phyloP scores from a whole-genome alignment of 1,140 invertebrate genomes.

The Drosophila ficusphila region DNA sequence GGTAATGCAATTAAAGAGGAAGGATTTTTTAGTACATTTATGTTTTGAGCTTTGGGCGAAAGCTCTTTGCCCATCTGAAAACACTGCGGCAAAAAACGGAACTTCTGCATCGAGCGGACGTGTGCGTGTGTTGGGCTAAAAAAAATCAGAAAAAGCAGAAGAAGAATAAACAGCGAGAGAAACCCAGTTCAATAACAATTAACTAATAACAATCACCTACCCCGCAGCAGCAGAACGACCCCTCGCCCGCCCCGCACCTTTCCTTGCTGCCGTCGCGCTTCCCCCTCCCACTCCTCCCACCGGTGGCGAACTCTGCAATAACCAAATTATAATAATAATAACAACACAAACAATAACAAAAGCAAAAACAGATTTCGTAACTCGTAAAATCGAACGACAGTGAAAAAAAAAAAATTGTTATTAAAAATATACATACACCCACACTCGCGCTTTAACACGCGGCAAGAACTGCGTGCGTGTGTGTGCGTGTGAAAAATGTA shows the following conservation, averaged over 20 bases:
- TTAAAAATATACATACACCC: slow-evolving; percentile 14
- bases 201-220: not conserved
- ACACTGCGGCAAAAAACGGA: slow-evolving; percentile 2
- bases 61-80: not conserved
- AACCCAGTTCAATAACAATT: not conserved
- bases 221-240: not conserved
- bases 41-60: not conserved
- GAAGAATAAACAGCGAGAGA: not conserved
- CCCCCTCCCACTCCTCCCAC: not conserved
- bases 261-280: not conserved
- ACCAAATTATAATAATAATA: not conserved
- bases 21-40: no score
- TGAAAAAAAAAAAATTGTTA: slow-evolving; percentile 23
- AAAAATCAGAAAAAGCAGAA: not conserved
- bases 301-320: not conserved
- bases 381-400: slow-evolving; percentile 37
- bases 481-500: not conserved
- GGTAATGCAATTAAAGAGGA: no score
- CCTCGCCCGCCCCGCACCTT: not conserved
- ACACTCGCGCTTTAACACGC: not conserved
- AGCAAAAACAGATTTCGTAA: slow-evolving; percentile 33
- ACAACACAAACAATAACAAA: not conserved
- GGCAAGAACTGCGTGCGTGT: not conserved
- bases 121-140: slow-evolving; percentile 13
- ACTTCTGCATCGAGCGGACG: slow-evolving; percentile 18